Base-by-base conservation (phyloP, 2,888 invertebrate genomes). In the Diabrotica balteata region DNA sequence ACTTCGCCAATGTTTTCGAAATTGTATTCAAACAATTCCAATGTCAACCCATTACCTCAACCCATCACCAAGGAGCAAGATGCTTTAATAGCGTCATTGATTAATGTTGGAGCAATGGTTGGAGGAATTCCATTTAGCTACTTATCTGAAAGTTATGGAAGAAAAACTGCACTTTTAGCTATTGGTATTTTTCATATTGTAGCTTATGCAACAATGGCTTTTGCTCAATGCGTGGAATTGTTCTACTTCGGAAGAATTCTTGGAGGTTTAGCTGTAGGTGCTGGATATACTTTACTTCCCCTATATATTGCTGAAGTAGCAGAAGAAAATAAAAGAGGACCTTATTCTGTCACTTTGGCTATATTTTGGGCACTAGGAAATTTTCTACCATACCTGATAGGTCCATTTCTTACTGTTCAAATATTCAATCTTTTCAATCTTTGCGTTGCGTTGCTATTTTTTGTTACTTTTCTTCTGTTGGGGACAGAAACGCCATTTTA, bases 301-400 rank as follows among this genome's bases (percentile, higher is more conserved):
- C 91, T 94, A 88, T 96, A 95, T 83, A 89, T 94, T 70, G 93
- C 93, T 53, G 96, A 96, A 83, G 91, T 94, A 50, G 89, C 94
- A 1, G 83, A 92, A 85, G 90, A 91, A 67, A 90, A 91, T 17
- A 88, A 90, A 8, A 86, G 96, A 70, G 96, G 96, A 0, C 89
- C 92, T 0, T 84, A 95, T 0, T 74, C 75, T 1, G 71, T 72
- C 2, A 89, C 93, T 68, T 88, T 94, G 66, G 92, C 93, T 77
- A 85, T 90, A 53, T 93, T 92, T 84, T 89, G 93, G 71, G 85
- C 85, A 0, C 63, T 89, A 3, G 94, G 94, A 4, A 89, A 91
- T 78, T 82, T 93, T 10, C 86, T 91, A 59, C 85, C 91, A 0
- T 93, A 92, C 81, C 83, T 83, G 1, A 87, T 91, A 76, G 96